Conservation (phyloP, 2,113 vertebrate genomes). For the Callithrix jacchus region DNA sequence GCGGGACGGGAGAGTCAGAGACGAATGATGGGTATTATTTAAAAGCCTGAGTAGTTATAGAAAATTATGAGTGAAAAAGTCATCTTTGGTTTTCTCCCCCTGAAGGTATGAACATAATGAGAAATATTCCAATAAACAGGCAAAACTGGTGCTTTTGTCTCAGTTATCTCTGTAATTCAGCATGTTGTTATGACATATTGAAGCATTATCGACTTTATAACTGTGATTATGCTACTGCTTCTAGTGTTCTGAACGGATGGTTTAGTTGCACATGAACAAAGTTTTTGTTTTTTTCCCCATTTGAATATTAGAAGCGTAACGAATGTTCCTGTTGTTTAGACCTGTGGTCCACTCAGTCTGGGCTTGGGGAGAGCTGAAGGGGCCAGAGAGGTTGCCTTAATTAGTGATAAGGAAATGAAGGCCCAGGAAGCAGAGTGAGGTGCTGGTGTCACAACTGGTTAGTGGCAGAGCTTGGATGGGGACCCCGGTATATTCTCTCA, state of each 20-base stretch:
- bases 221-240: not conserved
- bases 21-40: not conserved
- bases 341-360: accelerated
- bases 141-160: not conserved
- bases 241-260: not conserved
- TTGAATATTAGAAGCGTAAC: not conserved
- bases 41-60: not conserved
- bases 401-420: not conserved
- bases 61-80: not conserved
- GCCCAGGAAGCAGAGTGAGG: accelerated
- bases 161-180: constrained; percentile 36
- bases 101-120: constrained; percentile 28
- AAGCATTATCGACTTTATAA: not conserved
- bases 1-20: not conserved
- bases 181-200: not conserved
- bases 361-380: not conserved
- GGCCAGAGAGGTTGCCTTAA: accelerated
- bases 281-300: no score
- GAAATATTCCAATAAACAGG: constrained; percentile 26
- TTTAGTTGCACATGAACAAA: not conserved
- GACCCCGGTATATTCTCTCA: not conserved
- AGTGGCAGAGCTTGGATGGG: not conserved
- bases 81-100: not conserved
- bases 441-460: not conserved
- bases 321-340: not conserved